Evolutionary conservation across 2,797 vertebrate species (phyloP), one percentile per base, ranked within the genome.

Genomic region (Coregonus ussuriensis): DNA sequence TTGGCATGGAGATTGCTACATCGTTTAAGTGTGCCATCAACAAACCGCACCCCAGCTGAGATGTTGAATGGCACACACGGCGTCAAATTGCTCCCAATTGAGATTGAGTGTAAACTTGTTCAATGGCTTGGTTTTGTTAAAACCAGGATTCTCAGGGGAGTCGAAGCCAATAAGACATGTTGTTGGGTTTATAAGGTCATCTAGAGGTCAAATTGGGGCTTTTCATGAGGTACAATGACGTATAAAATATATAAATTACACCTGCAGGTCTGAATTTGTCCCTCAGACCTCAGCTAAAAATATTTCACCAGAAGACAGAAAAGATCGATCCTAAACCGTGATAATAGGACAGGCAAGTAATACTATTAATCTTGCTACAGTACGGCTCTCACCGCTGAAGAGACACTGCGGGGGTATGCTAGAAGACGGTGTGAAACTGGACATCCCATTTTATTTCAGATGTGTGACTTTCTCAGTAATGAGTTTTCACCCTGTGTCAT

Each of bases 391-490:
- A 54, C 71, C 67, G 35, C 77, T 77, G 77, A 77, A 47, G 77
- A 79, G 74, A 84, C 86, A 87, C 87, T 86, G 86, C 53, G 0
- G 89, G 89, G 73, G 54, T 56, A 18, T 56, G 54, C 54, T 78
- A 11, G 88, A 89, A 89, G 87, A 88, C 47, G 78, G 83, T 80
- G 79, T 74, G 76, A 82, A 81, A 80, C 81, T 84, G 84, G 87
- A 88, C 86, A 82, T 89, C 54, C 18, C 80, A 75, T 21, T 78
- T 84, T 79, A 52, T 75, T 52, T 81, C 73, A 71, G 79, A 86
- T 82, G 83, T 86, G 83, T 86, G 88, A 87, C 54, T 83, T 90
- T 21, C 1, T 76, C 63, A 75, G 75, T 90, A 91, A 92, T 92
- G 88, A 88, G 85, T 89, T 90, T 90, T 89, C 87, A 33, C 52